phyloP scores from a whole-genome alignment of 2,113 vertebrate genomes.

The Seriola aureovittata region DNA sequence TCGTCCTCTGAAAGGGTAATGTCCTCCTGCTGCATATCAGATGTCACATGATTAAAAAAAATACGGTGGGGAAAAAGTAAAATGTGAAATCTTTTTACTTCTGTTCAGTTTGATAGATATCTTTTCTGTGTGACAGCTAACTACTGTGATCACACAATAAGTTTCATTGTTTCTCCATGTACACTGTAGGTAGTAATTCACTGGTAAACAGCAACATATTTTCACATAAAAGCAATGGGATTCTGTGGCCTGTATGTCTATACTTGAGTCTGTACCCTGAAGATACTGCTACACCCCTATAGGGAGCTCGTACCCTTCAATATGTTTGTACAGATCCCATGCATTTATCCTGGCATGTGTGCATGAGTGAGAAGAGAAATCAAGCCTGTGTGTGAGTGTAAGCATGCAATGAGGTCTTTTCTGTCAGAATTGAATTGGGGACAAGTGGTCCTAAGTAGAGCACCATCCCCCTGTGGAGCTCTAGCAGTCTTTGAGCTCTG shows the following conservation, averaged over 20 bases:
- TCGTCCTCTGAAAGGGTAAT: neutral
- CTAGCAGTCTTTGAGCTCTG: constrained; percentile 56
- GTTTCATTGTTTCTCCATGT: neutral
- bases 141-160: neutral
- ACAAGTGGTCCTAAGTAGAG: constrained; percentile 83
- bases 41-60: neutral
- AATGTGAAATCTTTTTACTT: neutral
- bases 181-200: neutral
- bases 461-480: constrained; percentile 78
- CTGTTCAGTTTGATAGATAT: neutral
- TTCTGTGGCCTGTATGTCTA: neutral
- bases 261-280: neutral
- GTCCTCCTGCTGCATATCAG: neutral
- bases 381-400: constrained; percentile 9
- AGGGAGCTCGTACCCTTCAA: neutral
- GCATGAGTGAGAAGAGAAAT: constrained; percentile 4
- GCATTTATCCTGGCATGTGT: constrained; percentile 7
- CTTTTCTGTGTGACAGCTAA: neutral
- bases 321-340: neutral
- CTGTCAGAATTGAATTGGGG: constrained; percentile 76
- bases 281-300: neutral
- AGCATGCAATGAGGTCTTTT: constrained; percentile 54
- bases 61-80: neutral
- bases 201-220: neutral
- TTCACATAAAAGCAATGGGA: neutral